These are phyloP conservation scores for Carassius carassius DNA, from an alignment of 2,113 vertebrate genomes.

Conservation along the genomic window DNA sequence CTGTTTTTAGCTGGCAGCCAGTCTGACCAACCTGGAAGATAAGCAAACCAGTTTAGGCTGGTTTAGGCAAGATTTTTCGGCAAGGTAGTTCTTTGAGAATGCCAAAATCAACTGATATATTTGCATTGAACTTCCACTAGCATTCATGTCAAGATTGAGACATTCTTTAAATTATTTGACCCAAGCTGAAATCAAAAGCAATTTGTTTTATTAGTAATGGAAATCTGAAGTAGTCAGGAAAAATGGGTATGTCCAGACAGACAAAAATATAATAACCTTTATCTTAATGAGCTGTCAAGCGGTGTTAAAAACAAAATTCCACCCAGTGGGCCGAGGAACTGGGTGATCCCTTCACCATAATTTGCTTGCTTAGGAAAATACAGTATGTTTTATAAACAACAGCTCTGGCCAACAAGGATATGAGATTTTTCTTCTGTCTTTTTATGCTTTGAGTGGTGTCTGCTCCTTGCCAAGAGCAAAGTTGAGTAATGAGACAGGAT, in stretches of 20 bases:
- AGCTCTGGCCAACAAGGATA: conserved; percentile 33
- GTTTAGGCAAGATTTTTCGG: neutral
- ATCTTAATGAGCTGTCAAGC: conserved; percentile 19
- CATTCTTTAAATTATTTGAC: neutral
- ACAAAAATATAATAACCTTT: neutral
- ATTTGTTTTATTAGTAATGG: neutral
- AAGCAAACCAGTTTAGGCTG: neutral
- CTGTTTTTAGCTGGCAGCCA: neutral
- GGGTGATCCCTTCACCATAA: neutral
- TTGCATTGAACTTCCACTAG: conserved; percentile 1
- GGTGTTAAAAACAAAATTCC: neutral
- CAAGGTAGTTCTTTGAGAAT: neutral
- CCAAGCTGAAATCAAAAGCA: neutral
- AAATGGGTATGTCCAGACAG: neutral
- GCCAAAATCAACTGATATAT: neutral
- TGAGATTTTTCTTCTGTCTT: conserved; percentile 10
- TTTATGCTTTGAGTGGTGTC: conserved; percentile 38
- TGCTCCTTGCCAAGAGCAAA: conserved; percentile 45
- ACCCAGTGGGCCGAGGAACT: neutral
- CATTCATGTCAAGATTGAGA: neutral
- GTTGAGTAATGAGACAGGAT: conserved; percentile 45
- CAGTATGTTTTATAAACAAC: conserved; percentile 35
- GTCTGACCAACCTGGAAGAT: neutral
- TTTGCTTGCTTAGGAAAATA: conserved; percentile 35
- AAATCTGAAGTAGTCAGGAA: neutral